These are phyloP conservation scores for Myotis brandtii DNA, from an alignment of 2,113 vertebrate species.

Conservation along the genomic window DNA sequence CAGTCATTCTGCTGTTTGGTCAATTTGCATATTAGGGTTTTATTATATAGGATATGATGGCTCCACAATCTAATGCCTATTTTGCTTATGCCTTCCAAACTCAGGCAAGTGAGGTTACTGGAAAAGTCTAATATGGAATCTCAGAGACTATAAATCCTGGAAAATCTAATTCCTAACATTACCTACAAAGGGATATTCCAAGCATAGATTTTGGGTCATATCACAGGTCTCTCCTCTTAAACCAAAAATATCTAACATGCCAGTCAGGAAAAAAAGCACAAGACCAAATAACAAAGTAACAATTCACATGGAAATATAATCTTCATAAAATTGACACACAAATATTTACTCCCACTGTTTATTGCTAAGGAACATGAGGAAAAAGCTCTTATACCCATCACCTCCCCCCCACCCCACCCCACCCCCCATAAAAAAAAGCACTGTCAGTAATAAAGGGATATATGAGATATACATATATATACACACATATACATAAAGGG, in stretches of 20 bases:
- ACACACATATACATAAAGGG: too few relatives aligned
- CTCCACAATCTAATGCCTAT: neutral
- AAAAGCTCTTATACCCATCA: neutral
- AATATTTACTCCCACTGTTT: neutral
- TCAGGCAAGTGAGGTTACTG: neutral
- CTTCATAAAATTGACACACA: neutral
- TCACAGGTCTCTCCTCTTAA: neutral
- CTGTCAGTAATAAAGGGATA: neutral
- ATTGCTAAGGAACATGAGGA: neutral
- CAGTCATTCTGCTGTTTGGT: too few relatives aligned
- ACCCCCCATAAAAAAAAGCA: neutral
- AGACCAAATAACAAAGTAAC: neutral
- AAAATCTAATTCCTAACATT: neutral
- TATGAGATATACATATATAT: neutral
- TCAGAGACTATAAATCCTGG: neutral
- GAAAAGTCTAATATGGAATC: neutral
- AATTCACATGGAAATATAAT: neutral
- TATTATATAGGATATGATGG: neutral
- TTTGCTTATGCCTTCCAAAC: neutral
- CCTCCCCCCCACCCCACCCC: neutral
- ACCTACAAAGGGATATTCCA: neutral
- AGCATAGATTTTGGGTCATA: neutral
- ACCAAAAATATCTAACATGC: neutral
- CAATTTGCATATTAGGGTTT: too few relatives aligned
- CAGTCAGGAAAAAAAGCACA: neutral